A percentile compares a stretch with the other conserved stretches of the same genome.
Evolutionary conservation across 2,888 invertebrate species (phyloP).

Genomic region (Halocaridina rubra): DNA sequence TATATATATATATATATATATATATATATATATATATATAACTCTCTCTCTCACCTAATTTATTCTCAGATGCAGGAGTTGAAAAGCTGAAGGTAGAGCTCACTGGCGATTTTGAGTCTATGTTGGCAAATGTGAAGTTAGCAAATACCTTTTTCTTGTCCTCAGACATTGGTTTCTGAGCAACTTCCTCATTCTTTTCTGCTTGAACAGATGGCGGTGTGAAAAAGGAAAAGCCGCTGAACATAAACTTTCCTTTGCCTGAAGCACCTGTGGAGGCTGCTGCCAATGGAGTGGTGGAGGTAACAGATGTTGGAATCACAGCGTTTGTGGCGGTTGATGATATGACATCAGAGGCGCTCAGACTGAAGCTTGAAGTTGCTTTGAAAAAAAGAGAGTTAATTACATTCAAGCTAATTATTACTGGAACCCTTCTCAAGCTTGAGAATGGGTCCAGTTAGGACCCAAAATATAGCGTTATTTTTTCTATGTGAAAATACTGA

Average conservation of each 20-base stretch:
- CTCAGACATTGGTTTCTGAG: neutral
- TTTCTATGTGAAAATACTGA: too few species aligned
- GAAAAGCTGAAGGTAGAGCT: slow-evolving; percentile 32
- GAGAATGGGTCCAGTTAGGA: too few species aligned
- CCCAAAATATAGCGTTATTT: too few species aligned
- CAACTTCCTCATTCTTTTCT: slow-evolving; percentile 33
- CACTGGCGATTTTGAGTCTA: neutral
- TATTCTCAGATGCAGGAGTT: neutral
- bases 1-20: too few species aligned
- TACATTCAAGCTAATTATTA: too few species aligned
- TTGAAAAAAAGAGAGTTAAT: too few species aligned
- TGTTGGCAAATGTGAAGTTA: slow-evolving; percentile 57
- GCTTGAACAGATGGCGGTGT: slow-evolving; percentile 40
- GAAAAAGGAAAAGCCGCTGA: slow-evolving; percentile 63
- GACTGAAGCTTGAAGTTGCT: neutral
- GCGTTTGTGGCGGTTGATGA: neutral
- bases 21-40: too few species aligned
- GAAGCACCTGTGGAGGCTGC: neutral
- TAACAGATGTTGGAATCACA: neutral
- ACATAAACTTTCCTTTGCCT: slow-evolving; percentile 16
- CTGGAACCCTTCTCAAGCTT: too few species aligned
- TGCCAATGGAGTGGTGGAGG: neutral
- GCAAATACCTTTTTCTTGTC: slow-evolving; percentile 61
- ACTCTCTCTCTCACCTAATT: too few species aligned
- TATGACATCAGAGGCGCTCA: neutral